These are phyloP conservation scores for Chlorodrepanis virens DNA, from an alignment of 2,113 vertebrate species.

Conservation along the genomic window DNA sequence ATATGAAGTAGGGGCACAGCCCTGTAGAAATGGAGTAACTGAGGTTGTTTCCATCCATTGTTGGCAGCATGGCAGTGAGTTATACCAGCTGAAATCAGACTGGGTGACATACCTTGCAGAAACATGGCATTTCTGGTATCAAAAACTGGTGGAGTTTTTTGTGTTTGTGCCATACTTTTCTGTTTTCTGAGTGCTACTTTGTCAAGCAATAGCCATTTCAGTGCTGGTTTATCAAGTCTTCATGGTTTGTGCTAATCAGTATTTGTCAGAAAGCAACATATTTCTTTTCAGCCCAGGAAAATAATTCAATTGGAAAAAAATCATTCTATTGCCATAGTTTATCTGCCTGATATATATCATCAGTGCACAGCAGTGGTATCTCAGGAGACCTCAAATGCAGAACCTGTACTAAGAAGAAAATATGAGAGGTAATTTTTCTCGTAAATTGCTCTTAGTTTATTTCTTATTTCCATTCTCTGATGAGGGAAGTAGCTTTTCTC, in stretches of 20 bases:
- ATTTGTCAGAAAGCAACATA: not conserved
- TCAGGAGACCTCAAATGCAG: not conserved
- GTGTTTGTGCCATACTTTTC: not conserved
- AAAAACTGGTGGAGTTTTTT: not conserved
- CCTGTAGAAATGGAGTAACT: not conserved
- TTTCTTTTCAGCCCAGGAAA: not conserved
- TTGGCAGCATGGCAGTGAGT: not conserved
- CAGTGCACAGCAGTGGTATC: not conserved
- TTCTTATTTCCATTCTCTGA: not conserved
- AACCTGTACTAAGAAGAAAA: not conserved
- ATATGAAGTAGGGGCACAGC: not conserved
- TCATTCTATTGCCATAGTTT: not conserved
- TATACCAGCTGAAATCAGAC: not conserved
- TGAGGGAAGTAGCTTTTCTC: not conserved
- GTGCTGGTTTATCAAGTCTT: not conserved
- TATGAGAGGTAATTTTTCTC: not conserved
- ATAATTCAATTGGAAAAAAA: not conserved
- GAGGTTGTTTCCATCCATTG: not conserved
- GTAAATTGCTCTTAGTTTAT: not conserved
- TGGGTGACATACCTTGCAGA: not conserved
- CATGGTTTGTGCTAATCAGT: not conserved
- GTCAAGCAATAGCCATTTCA: not conserved
- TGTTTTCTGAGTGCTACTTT: not conserved
- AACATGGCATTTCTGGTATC: not conserved
- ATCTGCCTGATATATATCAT: not conserved